Evolutionary conservation across 2,113 vertebrate species (phyloP).

Genomic region (Bothrops jararaca): DNA sequence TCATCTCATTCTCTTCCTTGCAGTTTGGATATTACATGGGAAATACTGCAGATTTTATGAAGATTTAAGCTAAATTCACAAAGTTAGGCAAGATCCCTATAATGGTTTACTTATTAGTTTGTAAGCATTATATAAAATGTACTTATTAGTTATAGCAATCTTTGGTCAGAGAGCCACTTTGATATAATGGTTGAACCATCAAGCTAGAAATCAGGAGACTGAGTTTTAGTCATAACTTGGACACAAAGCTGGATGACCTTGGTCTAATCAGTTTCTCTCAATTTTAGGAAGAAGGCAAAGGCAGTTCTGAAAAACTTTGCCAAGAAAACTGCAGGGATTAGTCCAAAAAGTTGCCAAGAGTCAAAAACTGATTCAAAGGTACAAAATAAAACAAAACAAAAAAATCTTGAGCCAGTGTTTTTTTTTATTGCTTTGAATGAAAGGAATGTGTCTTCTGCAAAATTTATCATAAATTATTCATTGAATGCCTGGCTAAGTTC

Average conservation of each 20-base stretch:
- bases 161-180: background rate
- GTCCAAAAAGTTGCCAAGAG: background rate
- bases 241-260: background rate
- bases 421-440: background rate
- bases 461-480: background rate
- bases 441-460: background rate
- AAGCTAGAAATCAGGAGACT: too few relatives aligned
- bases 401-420: background rate
- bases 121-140: background rate
- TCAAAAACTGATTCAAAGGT: background rate
- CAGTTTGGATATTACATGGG: background rate
- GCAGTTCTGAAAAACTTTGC: background rate
- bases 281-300: background rate
- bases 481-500: background rate
- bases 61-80: background rate
- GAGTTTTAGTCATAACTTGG: background rate
- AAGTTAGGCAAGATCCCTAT: background rate
- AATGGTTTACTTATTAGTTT: background rate
- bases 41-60: background rate
- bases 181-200: too few relatives aligned
- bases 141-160: background rate
- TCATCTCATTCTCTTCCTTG: background rate
- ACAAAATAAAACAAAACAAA: background rate
- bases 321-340: background rate
- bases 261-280: background rate